These are phyloP conservation scores for Tauraco hartlaubi DNA, from an alignment of 2,797 vertebrate genomes.

Conservation along the genomic window DNA sequence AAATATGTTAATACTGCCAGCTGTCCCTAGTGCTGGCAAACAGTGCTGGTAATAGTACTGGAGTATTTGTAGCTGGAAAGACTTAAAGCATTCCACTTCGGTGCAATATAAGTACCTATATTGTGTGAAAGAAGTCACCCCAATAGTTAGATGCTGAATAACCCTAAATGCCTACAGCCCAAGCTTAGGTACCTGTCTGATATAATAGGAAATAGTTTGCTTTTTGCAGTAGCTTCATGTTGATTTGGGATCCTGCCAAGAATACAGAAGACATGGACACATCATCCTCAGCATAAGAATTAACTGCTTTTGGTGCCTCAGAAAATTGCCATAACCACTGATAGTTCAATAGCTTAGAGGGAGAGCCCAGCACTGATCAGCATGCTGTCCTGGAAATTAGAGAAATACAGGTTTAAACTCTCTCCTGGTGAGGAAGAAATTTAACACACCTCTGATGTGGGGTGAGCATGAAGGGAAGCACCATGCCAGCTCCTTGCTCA, in stretches of 20 bases:
- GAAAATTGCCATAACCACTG: background rate
- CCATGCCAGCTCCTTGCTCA: background rate
- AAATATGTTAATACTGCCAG: background rate
- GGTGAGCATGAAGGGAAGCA: fast-evolving
- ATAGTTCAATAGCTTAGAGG: background rate
- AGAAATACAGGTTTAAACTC: background rate
- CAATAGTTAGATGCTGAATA: background rate
- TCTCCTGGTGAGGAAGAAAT: background rate
- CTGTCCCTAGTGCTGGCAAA: background rate
- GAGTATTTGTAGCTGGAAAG: background rate
- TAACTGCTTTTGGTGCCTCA: background rate
- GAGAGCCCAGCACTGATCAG: background rate
- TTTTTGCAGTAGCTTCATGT: background rate
- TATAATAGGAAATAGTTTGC: background rate
- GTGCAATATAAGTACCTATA: background rate
- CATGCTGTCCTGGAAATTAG: background rate
- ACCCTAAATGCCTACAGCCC: background rate
- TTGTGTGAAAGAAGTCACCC: fast-evolving
- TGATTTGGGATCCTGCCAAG: background rate
- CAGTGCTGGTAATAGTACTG: background rate
- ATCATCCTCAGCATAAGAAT: background rate
- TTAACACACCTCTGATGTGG: background rate
- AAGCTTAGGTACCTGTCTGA: background rate
- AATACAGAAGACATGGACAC: background rate
- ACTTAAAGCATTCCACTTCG: background rate